Conservation (phyloP, 2,113 vertebrate species). For the Poeciliopsis retropinna region DNA sequence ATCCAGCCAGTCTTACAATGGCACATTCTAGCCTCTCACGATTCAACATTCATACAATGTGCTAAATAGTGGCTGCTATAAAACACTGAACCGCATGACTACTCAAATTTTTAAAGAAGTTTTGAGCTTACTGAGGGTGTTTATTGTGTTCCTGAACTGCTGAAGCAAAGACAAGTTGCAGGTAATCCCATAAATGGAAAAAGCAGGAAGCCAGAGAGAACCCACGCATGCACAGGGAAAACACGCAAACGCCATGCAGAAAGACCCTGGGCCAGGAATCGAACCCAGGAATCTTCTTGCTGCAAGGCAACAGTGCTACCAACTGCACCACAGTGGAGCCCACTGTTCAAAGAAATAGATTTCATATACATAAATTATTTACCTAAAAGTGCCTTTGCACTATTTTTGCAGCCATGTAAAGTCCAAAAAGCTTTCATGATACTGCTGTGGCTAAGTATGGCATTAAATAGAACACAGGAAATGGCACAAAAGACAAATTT, state of each 20-base stretch:
- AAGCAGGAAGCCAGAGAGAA: too few relatives aligned
- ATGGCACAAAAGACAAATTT: conserved; percentile 66
- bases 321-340: too few relatives aligned
- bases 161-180: neutral
- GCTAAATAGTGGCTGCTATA: conserved; percentile 32
- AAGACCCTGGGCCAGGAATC: too few relatives aligned
- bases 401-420: conserved; percentile 49
- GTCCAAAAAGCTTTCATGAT: conserved; percentile 26
- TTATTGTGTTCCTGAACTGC: neutral
- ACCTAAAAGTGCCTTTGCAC: conserved; percentile 12
- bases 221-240: too few relatives aligned
- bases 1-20: conserved; percentile 50
- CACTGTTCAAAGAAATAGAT: too few relatives aligned
- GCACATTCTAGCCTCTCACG: conserved; percentile 47
- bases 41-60: conserved; percentile 66
- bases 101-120: conserved; percentile 14
- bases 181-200: neutral
- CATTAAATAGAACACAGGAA: conserved; percentile 44
- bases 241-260: too few relatives aligned
- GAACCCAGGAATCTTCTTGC: too few relatives aligned
- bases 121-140: neutral
- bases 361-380: neutral
- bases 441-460: conserved; percentile 45
- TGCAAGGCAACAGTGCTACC: too few relatives aligned
- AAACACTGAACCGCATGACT: conserved; percentile 47